Conservation (phyloP, 2,888 invertebrate genomes). For the Clunio marinus region DNA sequence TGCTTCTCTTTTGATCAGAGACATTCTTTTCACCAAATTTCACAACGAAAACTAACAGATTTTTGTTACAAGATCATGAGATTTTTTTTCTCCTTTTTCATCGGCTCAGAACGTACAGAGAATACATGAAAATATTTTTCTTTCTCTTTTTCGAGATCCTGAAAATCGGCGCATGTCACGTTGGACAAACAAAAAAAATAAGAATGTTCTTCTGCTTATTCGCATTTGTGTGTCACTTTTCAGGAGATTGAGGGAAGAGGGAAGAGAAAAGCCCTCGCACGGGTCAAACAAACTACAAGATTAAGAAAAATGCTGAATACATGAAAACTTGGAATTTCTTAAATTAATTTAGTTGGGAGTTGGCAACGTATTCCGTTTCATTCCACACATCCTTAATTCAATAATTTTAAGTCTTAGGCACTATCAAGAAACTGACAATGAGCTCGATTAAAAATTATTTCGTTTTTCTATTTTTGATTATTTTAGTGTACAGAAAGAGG, state of each 20-base stretch:
- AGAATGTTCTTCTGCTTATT: constrained; percentile 9
- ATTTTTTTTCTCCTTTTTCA: constrained; percentile 6
- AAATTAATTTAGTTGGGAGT: neutral
- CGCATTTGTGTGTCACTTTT: constrained; percentile 31
- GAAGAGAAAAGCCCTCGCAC: neutral
- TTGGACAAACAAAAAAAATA: constrained; percentile 32
- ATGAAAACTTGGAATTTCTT: neutral
- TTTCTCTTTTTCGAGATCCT: constrained; percentile 11
- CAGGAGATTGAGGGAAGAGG: neutral
- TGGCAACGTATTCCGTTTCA: neutral
- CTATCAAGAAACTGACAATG: too few relatives aligned
- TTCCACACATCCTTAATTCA: neutral
- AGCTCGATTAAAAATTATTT: too few relatives aligned
- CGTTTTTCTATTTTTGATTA: too few relatives aligned
- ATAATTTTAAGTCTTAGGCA: too few relatives aligned
- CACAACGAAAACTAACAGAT: neutral
- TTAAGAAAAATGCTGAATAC: neutral
- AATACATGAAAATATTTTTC: constrained; percentile 15
- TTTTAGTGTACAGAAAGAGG: too few relatives aligned
- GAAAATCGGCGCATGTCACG: constrained; percentile 35
- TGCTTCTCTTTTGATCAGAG: neutral
- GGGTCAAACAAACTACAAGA: neutral
- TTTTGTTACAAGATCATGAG: constrained; percentile 22
- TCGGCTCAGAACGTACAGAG: constrained; percentile 13
- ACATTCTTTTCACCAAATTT: neutral